Evolutionary conservation across 2,113 vertebrate species (phyloP).

Genomic region (Epinephelus lanceolatus): DNA sequence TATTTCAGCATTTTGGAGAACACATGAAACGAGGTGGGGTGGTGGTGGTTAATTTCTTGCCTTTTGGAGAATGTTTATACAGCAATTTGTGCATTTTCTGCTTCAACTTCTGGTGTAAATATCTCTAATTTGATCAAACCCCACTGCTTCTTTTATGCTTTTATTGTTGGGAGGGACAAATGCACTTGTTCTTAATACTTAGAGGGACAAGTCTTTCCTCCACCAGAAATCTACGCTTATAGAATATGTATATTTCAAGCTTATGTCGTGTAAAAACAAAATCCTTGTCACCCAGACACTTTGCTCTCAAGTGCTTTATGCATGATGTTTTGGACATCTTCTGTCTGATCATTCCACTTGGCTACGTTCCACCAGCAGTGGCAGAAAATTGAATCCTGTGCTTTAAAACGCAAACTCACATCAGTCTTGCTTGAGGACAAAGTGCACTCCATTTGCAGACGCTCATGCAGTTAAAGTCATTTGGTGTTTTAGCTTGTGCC

Average conservation of each 20-base stretch:
- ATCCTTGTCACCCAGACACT: background rate
- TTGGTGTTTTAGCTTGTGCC: background rate
- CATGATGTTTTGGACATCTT: slow-evolving; percentile 29
- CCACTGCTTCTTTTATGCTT: no score
- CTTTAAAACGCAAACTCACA: background rate
- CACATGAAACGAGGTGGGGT: no score
- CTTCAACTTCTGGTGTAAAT: no score
- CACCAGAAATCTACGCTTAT: no score
- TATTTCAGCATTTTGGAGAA: no score
- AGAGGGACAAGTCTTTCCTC: no score
- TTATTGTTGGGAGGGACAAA: no score
- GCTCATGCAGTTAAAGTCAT: background rate
- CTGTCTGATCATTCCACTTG: slow-evolving; percentile 29
- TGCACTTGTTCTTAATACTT: no score
- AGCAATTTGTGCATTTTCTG: no score
- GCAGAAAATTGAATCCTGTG: slow-evolving; percentile 19
- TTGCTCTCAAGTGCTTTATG: slow-evolving; percentile 15
- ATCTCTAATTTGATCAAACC: no score
- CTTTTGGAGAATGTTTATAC: no score
- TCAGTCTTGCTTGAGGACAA: slow-evolving; percentile 15
- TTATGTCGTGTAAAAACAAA: background rate
- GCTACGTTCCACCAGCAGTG: background rate
- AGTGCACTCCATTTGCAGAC: background rate
- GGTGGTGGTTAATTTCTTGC: no score
- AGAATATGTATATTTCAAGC: background rate